phyloP scores from a whole-genome alignment of 2,113 vertebrate genomes.

The Regulus satrapa region DNA sequence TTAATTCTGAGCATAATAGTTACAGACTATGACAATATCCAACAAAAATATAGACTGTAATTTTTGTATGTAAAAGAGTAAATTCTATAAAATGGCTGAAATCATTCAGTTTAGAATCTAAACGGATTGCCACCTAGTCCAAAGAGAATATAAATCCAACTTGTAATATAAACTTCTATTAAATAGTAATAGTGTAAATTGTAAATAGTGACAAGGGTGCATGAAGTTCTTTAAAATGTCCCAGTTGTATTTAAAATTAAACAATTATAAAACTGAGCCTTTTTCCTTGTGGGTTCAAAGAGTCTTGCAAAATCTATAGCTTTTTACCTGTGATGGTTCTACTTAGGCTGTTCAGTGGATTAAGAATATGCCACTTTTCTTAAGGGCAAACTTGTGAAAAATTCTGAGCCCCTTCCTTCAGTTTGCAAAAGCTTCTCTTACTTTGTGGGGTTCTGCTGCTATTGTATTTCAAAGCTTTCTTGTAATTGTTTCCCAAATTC shows the following conservation, averaged over 20 bases:
- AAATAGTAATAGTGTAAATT: slow-evolving; percentile 20
- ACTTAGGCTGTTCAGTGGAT: background rate
- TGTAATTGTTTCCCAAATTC: background rate
- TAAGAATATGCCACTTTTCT: background rate
- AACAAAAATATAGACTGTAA: background rate
- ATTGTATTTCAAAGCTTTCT: background rate
- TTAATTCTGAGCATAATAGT: background rate
- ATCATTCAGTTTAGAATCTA: background rate
- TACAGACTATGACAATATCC: background rate
- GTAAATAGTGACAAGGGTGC: slow-evolving; percentile 55
- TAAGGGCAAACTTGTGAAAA: background rate
- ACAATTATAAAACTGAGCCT: background rate
- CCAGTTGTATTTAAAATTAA: slow-evolving; percentile 18
- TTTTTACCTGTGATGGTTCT: background rate
- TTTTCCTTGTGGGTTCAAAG: background rate
- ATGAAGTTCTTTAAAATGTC: slow-evolving; percentile 44
- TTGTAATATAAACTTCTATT: slow-evolving; percentile 46
- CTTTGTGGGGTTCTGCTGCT: background rate
- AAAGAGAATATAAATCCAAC: slow-evolving; percentile 21
- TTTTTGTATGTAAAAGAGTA: slow-evolving; percentile 23
- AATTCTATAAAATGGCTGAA: slow-evolving; percentile 2
- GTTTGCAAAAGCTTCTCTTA: background rate
- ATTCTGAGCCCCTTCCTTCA: background rate
- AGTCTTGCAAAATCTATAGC: background rate
- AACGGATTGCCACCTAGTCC: slow-evolving; percentile 14